Evolutionary conservation across 2,113 vertebrate genomes (phyloP).

Genomic region (Cinclus cinclus): DNA sequence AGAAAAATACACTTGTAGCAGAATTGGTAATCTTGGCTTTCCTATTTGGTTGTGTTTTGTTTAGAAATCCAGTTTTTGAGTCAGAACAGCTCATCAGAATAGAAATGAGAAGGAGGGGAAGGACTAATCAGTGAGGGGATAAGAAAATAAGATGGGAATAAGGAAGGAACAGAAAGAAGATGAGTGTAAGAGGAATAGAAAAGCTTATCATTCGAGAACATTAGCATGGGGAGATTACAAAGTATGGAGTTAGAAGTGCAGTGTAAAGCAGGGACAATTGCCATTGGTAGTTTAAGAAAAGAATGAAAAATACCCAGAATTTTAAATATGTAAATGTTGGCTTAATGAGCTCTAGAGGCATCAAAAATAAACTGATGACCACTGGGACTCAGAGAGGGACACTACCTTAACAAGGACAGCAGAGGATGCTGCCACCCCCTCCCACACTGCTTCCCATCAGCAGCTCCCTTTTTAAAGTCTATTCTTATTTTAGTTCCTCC

Average conservation of each 20-base stretch:
- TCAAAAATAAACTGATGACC: background rate
- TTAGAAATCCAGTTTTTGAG: background rate
- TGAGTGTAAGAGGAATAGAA: background rate
- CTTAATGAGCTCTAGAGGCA: background rate
- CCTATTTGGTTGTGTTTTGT: background rate
- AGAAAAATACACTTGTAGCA: background rate
- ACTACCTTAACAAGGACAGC: background rate
- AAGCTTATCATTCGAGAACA: background rate
- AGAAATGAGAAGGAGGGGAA: background rate
- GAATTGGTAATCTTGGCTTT: background rate
- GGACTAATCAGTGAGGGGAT: background rate
- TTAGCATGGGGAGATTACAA: background rate
- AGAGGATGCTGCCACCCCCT: background rate
- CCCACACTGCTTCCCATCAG: background rate
- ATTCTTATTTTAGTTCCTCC: background rate
- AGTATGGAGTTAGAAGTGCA: background rate
- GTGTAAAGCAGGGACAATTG: background rate
- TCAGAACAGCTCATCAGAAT: background rate
- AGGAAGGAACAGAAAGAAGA: background rate
- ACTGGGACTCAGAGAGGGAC: background rate
- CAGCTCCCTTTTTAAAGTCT: background rate
- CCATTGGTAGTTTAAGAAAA: background rate
- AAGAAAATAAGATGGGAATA: background rate
- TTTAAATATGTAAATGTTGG: background rate
- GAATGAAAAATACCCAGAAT: background rate